A percentile compares a stretch with the other conserved stretches of the same genome.
phyloP scores from a whole-genome alignment of 2,888 invertebrate genomes.

The Caenorhabditis japonica region DNA sequence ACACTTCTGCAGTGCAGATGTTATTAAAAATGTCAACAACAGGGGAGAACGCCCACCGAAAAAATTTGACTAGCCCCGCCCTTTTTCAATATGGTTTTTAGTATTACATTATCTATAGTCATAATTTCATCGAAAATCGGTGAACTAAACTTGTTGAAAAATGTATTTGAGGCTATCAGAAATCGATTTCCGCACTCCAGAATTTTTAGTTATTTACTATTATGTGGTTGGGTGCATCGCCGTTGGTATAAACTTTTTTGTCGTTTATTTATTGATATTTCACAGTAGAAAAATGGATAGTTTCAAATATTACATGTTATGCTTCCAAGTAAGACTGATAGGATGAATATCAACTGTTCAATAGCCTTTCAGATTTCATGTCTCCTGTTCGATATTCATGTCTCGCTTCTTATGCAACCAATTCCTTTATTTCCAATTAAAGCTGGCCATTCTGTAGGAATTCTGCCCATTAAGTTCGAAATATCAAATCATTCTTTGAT shows the following conservation, averaged over 20 bases:
- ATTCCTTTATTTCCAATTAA: slow-evolving; percentile 19
- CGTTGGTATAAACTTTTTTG: slow-evolving; percentile 2
- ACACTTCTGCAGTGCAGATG: too few species aligned
- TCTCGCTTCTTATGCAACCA: slow-evolving; percentile 20
- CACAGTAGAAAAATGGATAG: background rate
- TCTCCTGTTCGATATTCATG: slow-evolving; percentile 1
- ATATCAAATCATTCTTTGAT: background rate
- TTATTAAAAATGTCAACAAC: too few species aligned
- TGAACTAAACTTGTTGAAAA: too few species aligned
- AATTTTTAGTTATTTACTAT: slow-evolving; percentile 14
- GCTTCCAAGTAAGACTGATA: background rate
- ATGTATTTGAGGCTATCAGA: too few species aligned
- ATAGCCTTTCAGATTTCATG: slow-evolving; percentile 9
- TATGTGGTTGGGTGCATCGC: slow-evolving; percentile 14
- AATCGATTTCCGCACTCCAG: slow-evolving; percentile 20
- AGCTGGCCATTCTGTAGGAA: slow-evolving; percentile 14
- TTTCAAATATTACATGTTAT: background rate
- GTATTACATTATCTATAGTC: too few species aligned
- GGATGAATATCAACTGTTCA: background rate
- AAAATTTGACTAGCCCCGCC: too few species aligned
- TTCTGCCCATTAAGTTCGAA: background rate
- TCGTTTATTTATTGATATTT: slow-evolving; percentile 15
- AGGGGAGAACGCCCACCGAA: too few species aligned
- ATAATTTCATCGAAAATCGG: too few species aligned
- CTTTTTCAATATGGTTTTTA: too few species aligned